Evolutionary conservation across 2,113 vertebrate species (phyloP).

Genomic region (Coptodon bakossiorum): DNA sequence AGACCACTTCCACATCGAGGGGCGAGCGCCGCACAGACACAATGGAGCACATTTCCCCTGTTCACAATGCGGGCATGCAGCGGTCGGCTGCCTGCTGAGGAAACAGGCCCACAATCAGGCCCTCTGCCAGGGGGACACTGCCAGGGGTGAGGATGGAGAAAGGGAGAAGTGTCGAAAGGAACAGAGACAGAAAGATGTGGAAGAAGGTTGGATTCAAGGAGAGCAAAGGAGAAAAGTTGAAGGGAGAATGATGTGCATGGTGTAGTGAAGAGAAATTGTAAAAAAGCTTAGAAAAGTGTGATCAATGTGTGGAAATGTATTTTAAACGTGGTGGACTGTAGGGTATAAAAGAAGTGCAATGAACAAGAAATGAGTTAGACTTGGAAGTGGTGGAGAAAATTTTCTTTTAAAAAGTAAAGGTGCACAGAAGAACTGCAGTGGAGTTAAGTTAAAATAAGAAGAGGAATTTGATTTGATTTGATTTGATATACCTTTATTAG

Average conservation of each 20-base stretch:
- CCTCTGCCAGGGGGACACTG: conserved; percentile 39
- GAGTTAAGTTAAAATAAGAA: not conserved
- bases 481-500: too few relatives aligned
- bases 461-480: not conserved
- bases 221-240: not conserved
- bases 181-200: not conserved
- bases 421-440: not conserved
- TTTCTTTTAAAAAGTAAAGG: not conserved
- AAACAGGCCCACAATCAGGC: conserved; percentile 38
- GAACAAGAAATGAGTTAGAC: not conserved
- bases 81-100: conserved; percentile 25
- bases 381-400: not conserved
- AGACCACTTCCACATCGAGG: conserved; percentile 56
- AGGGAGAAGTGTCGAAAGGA: not conserved
- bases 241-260: not conserved
- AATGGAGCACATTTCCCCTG: conserved; percentile 65
- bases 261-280: not conserved
- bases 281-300: not conserved
- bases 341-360: not conserved
- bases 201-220: not conserved
- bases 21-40: conserved; percentile 44
- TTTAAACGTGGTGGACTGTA: not conserved
- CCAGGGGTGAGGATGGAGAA: conserved; percentile 15
- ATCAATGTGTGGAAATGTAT: not conserved
- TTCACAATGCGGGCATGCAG: conserved; percentile 57